phyloP scores from a whole-genome alignment of 2,888 invertebrate genomes.

The Ichneumoninae sp. region DNA sequence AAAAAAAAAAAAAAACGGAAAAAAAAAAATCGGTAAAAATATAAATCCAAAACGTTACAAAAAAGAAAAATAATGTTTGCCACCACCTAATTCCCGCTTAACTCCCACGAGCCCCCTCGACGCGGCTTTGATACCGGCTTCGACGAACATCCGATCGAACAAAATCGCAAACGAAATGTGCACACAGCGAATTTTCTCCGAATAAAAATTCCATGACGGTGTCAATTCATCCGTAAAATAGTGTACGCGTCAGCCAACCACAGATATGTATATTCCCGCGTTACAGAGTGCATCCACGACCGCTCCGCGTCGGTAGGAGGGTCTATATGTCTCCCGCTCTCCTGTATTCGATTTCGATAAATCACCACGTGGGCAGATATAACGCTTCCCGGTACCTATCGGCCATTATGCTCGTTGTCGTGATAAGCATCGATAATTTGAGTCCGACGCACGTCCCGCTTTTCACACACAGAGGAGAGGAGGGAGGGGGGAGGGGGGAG shows the following conservation, averaged over 20 bases:
- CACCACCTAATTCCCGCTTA: too few species aligned
- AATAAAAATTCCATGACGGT: constrained; percentile 24
- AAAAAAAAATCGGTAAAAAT: too few species aligned
- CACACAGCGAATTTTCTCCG: not conserved
- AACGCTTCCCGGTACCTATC: constrained; percentile 63
- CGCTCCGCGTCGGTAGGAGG: constrained; percentile 6
- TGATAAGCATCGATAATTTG: constrained; percentile 74
- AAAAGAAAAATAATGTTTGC: too few species aligned
- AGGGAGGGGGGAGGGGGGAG: constrained; percentile 8
- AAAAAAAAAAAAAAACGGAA: too few species aligned
- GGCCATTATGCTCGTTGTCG: constrained; percentile 71
- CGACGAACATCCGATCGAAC: not conserved
- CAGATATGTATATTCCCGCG: not conserved
- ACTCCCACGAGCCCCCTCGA: too few species aligned
- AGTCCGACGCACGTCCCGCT: constrained; percentile 61
- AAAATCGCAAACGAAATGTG: constrained; percentile 6
- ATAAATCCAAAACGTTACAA: too few species aligned
- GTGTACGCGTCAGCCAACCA: constrained; percentile 8
- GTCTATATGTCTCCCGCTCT: constrained; percentile 27
- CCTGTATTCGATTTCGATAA: constrained; percentile 69
- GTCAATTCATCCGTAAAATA: constrained; percentile 27
- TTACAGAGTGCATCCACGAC: not conserved
- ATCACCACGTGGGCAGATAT: constrained; percentile 59
- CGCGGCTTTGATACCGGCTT: not conserved
- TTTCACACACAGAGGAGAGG: constrained; percentile 51